A percentile compares a stretch with the other conserved stretches of the same genome.
Evolutionary conservation across 2,888 invertebrate genomes (phyloP).

Genomic region (Drosophila anceps): DNA sequence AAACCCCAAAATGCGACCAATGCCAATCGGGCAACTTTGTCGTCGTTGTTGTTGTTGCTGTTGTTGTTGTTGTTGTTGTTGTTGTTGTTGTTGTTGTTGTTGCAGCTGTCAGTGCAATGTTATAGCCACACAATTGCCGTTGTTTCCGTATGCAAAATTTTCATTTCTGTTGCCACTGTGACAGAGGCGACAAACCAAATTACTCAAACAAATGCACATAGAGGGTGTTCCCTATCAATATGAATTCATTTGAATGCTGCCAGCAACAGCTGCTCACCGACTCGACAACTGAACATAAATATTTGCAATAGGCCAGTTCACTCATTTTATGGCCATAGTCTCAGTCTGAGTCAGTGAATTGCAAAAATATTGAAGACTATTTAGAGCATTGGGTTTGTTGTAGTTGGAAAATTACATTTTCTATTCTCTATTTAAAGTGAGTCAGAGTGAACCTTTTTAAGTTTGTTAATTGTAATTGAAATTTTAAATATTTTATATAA

Average conservation of each 20-base stretch:
- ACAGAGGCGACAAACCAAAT: conserved; percentile 43
- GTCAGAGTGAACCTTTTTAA: neutral
- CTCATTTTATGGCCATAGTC: conserved; percentile 5
- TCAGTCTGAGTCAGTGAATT: conserved; percentile 9
- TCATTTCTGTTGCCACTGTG: conserved; percentile 56
- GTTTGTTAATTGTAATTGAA: neutral
- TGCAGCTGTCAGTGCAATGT: conserved; percentile 59
- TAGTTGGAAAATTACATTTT: neutral
- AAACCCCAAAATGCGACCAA: conserved; percentile 52
- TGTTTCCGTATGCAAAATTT: conserved; percentile 70
- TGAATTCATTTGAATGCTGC: conserved; percentile 31
- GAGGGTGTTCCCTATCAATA: conserved; percentile 37
- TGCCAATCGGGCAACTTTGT: conserved; percentile 61
- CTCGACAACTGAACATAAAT: neutral
- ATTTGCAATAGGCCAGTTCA: conserved; percentile 6
- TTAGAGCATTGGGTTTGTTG: neutral
- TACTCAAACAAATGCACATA: conserved; percentile 36
- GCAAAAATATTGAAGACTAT: neutral
- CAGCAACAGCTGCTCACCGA: conserved; percentile 26
- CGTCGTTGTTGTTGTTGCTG: too few species aligned
- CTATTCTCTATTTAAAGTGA: neutral
- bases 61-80: too few species aligned
- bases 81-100: conserved; percentile 20
- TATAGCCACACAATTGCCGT: conserved; percentile 72
- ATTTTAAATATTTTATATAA: too few species aligned